A percentile compares a stretch with the other conserved stretches of the same genome.
These are phyloP conservation scores for Triplophysa yarkandensis DNA, from an alignment of 2,797 vertebrate species.

Conservation along the genomic window DNA sequence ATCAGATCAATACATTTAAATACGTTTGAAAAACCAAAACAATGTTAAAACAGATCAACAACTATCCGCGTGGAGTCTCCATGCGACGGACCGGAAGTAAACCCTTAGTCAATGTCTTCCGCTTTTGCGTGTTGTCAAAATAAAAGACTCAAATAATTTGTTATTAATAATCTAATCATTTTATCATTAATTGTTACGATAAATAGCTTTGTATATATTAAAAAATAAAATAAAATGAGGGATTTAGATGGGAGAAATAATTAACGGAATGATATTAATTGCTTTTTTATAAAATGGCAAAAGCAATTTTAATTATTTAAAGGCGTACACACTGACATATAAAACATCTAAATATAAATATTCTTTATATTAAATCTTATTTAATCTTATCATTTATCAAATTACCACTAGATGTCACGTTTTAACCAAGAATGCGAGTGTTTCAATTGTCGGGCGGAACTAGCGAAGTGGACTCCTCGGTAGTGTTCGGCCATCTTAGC, in stretches of 20 bases:
- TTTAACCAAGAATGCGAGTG: neutral
- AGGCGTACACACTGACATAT: neutral
- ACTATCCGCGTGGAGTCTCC: constrained; percentile 6
- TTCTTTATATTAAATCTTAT: no score
- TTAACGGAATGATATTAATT: neutral
- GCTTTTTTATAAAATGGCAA: neutral
- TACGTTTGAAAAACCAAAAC: no score
- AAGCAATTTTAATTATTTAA: neutral
- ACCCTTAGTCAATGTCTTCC: neutral
- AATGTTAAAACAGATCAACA: neutral
- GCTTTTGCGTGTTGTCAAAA: constrained; percentile 31
- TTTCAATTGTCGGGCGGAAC: neutral
- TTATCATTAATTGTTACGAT: no score
- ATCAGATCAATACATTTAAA: neutral
- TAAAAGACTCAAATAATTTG: constrained; percentile 45
- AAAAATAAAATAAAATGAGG: neutral
- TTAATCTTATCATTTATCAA: no score
- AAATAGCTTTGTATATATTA: no score
- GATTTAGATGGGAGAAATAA: neutral
- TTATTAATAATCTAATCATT: no score
- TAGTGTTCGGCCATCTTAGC: no score
- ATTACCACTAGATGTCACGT: neutral
- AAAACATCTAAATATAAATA: no score
- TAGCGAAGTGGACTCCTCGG: neutral
- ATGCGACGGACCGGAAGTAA: constrained; percentile 20